Evolutionary conservation across 2,113 vertebrate genomes (phyloP).

Genomic region (Sander vitreus): DNA sequence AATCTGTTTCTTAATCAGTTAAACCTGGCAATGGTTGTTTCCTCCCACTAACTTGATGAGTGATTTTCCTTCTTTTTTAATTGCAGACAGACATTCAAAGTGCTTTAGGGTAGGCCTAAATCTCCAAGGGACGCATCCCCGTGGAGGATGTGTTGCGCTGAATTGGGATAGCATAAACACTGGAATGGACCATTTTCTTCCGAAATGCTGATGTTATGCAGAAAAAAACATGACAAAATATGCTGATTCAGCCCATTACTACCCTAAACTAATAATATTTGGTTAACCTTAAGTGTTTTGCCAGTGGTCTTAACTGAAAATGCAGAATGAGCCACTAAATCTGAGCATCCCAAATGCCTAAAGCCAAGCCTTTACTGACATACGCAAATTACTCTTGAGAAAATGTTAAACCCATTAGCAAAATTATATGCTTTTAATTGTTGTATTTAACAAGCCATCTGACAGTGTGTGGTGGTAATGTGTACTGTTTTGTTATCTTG

Average conservation of each 20-base stretch:
- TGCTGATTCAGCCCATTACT: slow-evolving; percentile 75
- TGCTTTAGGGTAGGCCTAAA: not conserved
- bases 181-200: slow-evolving; percentile 10
- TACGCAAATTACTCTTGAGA: slow-evolving; percentile 43
- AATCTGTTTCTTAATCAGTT: not conserved
- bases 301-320: slow-evolving; percentile 76
- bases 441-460: not conserved
- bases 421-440: slow-evolving; percentile 42
- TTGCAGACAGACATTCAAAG: not conserved
- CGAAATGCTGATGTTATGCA: slow-evolving; percentile 65
- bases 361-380: slow-evolving; percentile 45
- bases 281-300: slow-evolving; percentile 66
- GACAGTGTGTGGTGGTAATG: not conserved
- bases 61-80: not conserved
- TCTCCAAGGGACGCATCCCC: slow-evolving; percentile 17
- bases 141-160: slow-evolving; percentile 24
- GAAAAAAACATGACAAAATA: slow-evolving; percentile 55
- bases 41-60: not conserved
- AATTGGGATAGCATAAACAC: slow-evolving; percentile 36
- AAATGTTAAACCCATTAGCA: slow-evolving; percentile 25
- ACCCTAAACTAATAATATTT: slow-evolving; percentile 79
- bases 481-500: not conserved
- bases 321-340: slow-evolving; percentile 70
- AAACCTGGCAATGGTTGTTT: not conserved
- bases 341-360: slow-evolving; percentile 48